Evolutionary conservation across 2,888 invertebrate species (phyloP).

Genomic region (Anoncus sp.): DNA sequence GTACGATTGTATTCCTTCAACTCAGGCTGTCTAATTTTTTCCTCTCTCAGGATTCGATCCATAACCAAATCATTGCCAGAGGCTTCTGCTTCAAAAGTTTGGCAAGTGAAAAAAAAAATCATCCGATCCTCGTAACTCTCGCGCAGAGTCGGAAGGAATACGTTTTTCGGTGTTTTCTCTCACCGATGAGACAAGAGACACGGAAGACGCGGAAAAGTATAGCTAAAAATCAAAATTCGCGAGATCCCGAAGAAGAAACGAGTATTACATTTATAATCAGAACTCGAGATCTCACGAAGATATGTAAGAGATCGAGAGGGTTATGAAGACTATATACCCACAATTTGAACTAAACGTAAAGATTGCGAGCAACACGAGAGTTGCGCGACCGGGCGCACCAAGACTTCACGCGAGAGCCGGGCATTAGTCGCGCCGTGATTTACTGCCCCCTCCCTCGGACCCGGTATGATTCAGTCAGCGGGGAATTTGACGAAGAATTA

Average conservation of each 20-base stretch:
- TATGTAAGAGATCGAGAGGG: not conserved
- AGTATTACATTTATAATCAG: not conserved
- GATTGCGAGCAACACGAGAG: slow-evolving; percentile 26
- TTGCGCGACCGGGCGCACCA: slow-evolving; percentile 55
- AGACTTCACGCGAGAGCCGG: slow-evolving; percentile 73
- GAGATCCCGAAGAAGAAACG: not conserved
- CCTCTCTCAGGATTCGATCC: not conserved
- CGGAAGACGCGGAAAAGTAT: not conserved
- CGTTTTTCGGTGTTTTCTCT: not conserved
- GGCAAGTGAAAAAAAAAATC: not conserved
- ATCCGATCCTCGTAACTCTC: not conserved
- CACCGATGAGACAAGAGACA: not conserved
- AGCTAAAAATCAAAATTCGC: not conserved
- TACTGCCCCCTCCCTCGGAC: slow-evolving; percentile 80
- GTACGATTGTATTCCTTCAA: not conserved
- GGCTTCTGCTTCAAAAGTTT: not conserved
- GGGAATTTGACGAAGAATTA: slow-evolving; percentile 83
- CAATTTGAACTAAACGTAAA: slow-evolving; percentile 28
- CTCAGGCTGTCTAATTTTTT: not conserved
- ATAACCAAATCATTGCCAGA: not conserved
- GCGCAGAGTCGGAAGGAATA: not conserved
- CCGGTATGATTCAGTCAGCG: slow-evolving; percentile 83
- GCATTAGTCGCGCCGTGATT: slow-evolving; percentile 82
- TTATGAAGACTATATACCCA: slow-evolving; percentile 11
- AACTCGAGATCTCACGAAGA: not conserved